These are phyloP conservation scores for Anolis apletophallus DNA, from an alignment of 2,797 vertebrate species.

Conservation along the genomic window DNA sequence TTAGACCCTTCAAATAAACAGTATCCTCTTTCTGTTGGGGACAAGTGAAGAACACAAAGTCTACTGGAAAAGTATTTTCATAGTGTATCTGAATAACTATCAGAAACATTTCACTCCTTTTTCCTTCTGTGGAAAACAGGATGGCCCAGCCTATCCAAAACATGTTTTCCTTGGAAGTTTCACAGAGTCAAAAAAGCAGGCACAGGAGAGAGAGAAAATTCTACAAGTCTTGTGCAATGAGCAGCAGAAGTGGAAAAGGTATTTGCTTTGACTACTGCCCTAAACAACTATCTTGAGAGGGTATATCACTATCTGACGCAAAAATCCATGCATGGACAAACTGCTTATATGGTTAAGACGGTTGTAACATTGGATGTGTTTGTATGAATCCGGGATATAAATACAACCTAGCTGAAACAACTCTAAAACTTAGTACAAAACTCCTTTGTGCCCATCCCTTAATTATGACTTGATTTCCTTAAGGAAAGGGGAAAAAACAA, in stretches of 20 bases:
- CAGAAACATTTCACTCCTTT: neutral
- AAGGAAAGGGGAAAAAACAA: neutral
- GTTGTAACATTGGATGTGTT: no score
- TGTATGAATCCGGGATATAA: neutral
- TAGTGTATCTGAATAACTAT: neutral
- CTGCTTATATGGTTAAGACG: neutral
- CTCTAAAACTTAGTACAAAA: neutral
- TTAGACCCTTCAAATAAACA: neutral
- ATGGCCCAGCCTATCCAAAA: neutral
- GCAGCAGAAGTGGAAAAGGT: neutral
- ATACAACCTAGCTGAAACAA: neutral
- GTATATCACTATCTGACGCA: neutral
- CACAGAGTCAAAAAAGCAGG: neutral
- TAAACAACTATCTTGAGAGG: no score
- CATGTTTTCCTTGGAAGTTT: neutral
- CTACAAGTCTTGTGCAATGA: neutral
- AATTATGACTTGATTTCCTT: neutral
- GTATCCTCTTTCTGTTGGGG: neutral
- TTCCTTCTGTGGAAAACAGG: neutral
- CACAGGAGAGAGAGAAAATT: neutral
- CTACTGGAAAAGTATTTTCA: constrained; percentile 3
- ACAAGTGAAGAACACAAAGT: neutral
- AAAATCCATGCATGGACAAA: neutral
- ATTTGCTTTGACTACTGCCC: neutral
- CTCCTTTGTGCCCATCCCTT: neutral